A percentile compares a stretch with the other conserved stretches of the same genome.
Evolutionary conservation across 2,888 invertebrate genomes (phyloP).

Genomic region (Netelia inedita): DNA sequence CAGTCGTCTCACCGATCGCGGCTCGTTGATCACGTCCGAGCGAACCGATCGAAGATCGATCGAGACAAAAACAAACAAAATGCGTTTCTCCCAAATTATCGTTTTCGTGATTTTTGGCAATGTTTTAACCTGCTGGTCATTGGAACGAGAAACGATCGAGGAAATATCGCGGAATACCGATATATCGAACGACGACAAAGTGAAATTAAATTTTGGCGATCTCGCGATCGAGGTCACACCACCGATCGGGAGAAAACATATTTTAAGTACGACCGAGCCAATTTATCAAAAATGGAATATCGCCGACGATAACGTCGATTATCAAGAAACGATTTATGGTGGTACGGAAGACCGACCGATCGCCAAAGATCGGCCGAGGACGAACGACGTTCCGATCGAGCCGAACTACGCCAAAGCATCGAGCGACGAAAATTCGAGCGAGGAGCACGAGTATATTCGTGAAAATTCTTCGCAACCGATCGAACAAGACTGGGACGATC

Average conservation of each 20-base stretch:
- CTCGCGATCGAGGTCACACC: conserved; percentile 38
- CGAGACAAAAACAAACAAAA: conserved; percentile 13
- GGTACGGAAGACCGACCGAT: conserved; percentile 52
- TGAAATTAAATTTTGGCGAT: conserved; percentile 40
- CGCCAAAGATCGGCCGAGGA: conserved; percentile 58
- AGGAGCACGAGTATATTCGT: background rate
- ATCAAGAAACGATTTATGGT: conserved; percentile 66
- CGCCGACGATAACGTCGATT: conserved; percentile 45
- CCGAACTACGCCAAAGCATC: conserved; percentile 3
- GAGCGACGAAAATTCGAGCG: background rate
- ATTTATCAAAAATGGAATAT: conserved; percentile 6
- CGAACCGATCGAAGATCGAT: background rate
- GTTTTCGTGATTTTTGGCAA: conserved; percentile 12
- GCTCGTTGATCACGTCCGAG: background rate
- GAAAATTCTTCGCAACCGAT: background rate
- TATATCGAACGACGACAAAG: background rate
- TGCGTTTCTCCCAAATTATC: conserved; percentile 25
- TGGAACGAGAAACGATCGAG: background rate
- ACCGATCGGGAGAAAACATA: conserved; percentile 21
- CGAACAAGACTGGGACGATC: background rate
- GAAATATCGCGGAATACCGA: background rate
- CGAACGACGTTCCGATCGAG: conserved; percentile 37
- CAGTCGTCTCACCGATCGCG: conserved; percentile 20
- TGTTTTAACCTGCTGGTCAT: background rate
- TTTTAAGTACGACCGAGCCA: background rate